Base-by-base conservation (phyloP, 2,888 invertebrate species). In the Atrina japonica region DNA sequence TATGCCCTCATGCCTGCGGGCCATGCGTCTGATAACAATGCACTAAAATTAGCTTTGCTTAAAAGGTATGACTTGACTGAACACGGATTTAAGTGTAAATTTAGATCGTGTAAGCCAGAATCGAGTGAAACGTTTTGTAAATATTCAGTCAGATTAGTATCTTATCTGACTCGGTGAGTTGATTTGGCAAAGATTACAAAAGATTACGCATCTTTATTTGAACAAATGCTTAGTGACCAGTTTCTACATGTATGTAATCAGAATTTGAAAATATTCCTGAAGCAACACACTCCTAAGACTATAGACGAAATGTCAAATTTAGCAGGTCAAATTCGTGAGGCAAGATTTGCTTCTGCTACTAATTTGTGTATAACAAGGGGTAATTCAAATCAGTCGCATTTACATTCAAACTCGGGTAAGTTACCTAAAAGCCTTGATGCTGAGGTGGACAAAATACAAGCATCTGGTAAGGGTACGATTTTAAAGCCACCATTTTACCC, bases 81-180 rank as follows among this genome's bases (percentile, higher is more conserved):
- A 61, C 35, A 40, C 61, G 66, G 49, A 53, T 52, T 23, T 29
- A 35, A 1, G 40, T 52, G 16, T 55, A n/a, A n/a, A n/a, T n/a
- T n/a, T n/a, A n/a, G n/a, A n/a, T n/a, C n/a, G n/a, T n/a, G n/a
- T n/a, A n/a, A 53, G 49, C 60, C 66, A 16, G 55, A 25, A 3
- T 23, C 27, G 18, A 55, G 59, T 30, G 70, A 70, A 47, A 49
- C 55, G 6, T 66, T 55, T 23, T 18, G 21, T 7, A 61, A 71
- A 41, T 66, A 47, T 40, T n/a, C 18, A 2, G 60, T 47, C 7
- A 45, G 71, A 21, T 45, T 71, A 14, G 71, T 40, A n/a, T 35
- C 27, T 52, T 66, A 66, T 66, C 43, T 72, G 2, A 23, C 9
- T 18, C 30, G 55, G 27, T 67, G 72, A 58, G 16, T 70, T 5